These are phyloP conservation scores for Microdon myrmicae DNA, from an alignment of 2,888 invertebrate genomes.

Conservation along the genomic window DNA sequence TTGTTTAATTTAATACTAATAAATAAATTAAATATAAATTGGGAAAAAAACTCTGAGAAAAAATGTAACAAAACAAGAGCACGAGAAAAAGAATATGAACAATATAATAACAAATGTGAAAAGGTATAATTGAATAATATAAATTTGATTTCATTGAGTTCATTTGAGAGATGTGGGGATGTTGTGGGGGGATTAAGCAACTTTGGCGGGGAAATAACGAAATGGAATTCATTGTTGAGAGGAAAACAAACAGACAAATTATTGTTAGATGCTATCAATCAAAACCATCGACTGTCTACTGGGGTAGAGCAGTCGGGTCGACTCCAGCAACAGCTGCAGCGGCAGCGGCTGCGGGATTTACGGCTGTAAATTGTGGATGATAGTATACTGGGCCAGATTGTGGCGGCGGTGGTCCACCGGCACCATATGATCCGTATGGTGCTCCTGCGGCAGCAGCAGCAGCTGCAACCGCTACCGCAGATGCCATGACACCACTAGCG, in stretches of 20 bases:
- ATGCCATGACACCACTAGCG: conserved; percentile 62
- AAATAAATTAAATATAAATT: conserved; percentile 52
- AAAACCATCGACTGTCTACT: conserved; percentile 57
- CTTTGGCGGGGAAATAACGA: too few relatives aligned
- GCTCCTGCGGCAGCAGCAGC: conserved; percentile 63
- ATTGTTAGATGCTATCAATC: conserved; percentile 23
- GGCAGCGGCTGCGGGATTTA: conserved; percentile 43
- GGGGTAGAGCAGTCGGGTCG: conserved; percentile 57
- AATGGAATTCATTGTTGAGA: conserved; percentile 48
- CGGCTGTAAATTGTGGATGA: conserved; percentile 39
- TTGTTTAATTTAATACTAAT: conserved; percentile 52
- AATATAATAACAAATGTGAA: conserved; percentile 44
- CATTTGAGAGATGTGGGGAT: conserved; percentile 24
- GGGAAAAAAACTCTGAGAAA: conserved; percentile 48
- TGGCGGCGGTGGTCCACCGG: conserved; percentile 61
- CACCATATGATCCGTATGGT: conserved; percentile 48
- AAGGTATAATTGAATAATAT: conserved; percentile 27
- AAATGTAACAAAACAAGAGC: conserved; percentile 45
- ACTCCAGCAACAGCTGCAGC: conserved; percentile 56
- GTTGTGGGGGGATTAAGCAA: too few relatives aligned
- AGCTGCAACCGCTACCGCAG: conserved; percentile 61
- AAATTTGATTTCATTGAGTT: conserved; percentile 47
- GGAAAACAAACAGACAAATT: conserved; percentile 26
- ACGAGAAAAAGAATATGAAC: conserved; percentile 48
- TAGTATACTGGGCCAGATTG: conserved; percentile 44